Base-by-base conservation (phyloP, 1,140 invertebrate species). In the Ruditapes philippinarum region DNA sequence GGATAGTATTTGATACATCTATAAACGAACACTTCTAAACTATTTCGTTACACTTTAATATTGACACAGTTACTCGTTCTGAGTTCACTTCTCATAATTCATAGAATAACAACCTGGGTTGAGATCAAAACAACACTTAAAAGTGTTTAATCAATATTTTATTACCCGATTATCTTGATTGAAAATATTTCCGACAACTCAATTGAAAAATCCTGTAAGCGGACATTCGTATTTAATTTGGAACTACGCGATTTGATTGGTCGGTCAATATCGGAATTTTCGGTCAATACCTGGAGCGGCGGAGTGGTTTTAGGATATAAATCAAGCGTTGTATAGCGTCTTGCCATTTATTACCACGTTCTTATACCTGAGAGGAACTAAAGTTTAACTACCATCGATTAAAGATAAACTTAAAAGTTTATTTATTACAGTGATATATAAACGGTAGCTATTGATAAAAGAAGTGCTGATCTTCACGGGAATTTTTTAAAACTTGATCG, bases 121-220 rank as follows among this genome's bases (percentile, higher is more conserved):
- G 49, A 45, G 19, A n/a, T 40, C 40, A 54, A 28, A n/a, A 12
- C 65, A 65, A 40, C 25, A 70, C 73, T 33, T 12, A 84, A 73
- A 74, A 68, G 33, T 31, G 12, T 25, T 70, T 49, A 60, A 86
- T 86, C 70, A 86, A 76, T 86, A 74, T 60, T 78, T 51, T 78
- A 42, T 76, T 76, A 86, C 54, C 45, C 25, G 49, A 76, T 76
- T 57, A 78, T 76, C 68, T 85, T 86, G 78, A 86, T 76, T 57
- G 51, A 86, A 86, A 73, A 74, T 38, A 62, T 81, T 85, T 85
- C 70, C 82, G 51, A 36, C 45, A 85, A 31, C 22, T 54, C 65
- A 33, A 57, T 85, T 74, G 51, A 60, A 36, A 84, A 70, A 28
- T 38, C 45, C 65, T 62, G 36, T 81, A 65, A 57, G 51, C 82